Base-by-base conservation (phyloP, 53 echinoderm and acorn worm species). In the Luidia sarsii region DNA sequence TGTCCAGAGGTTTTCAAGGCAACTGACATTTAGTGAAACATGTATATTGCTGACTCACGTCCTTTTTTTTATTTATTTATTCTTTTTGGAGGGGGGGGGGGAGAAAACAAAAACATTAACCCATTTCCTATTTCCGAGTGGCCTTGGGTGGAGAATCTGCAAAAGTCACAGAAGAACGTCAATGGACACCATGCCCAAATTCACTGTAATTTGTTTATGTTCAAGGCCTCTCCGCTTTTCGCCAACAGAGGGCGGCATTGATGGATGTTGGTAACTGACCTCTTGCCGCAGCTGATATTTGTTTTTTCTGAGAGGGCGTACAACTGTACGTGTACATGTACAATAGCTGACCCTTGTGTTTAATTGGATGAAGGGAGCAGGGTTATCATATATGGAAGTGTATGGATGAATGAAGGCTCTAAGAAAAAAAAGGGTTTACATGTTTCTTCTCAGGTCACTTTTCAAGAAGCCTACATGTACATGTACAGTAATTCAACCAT, bases 231-330 rank as follows among this genome's bases (percentile, higher is more conserved):
- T 41, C 77, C 35, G 33, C 22, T 39, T 59, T 14, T 45, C 3
- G 33, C 45, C 77, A 41, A 39, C 16, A 77, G 77, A 77, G 77
- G 77, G 77, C 77, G 43, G 77, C 60, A 77, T 61, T 10, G 60
- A 19, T 33, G 18, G n/a, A n/a, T n/a, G n/a, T n/a, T n/a, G n/a
- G n/a, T n/a, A n/a, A n/a, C n/a, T n/a, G n/a, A n/a, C n/a, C n/a
- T n/a, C n/a, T n/a, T n/a, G n/a, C n/a, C n/a, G n/a, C n/a, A n/a
- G n/a, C n/a, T n/a, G n/a, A n/a, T n/a, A n/a, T n/a, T n/a, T n/a
- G n/a, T n/a, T 29, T 27, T 2, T 67, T 2, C 1, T 2, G 14
- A 45, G 48, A 67, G 24, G 20, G 20, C 64, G 3, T 35, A 32
- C 1, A 32, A 7, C 34, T 36, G 20, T 36, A 7, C 20, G 3